Evolutionary conservation across 2,113 vertebrate species (phyloP).

Genomic region (Centropus bengalensis): DNA sequence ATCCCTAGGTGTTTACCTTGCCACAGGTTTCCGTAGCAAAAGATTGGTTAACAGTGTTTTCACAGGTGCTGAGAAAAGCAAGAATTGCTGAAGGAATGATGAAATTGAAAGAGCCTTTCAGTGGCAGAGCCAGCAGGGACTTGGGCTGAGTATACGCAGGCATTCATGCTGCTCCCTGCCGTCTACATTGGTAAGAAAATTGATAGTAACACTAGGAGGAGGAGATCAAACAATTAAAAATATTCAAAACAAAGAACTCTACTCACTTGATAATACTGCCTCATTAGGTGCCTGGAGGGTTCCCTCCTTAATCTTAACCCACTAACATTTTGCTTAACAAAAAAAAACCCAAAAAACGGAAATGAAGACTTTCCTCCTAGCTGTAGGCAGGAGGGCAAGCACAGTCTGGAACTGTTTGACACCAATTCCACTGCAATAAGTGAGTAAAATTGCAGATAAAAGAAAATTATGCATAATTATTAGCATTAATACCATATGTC

Average conservation of each 20-base stretch:
- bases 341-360: neutral
- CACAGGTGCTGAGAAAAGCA: neutral
- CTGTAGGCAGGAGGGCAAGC: neutral
- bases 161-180: neutral
- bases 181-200: neutral
- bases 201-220: neutral
- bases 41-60: neutral
- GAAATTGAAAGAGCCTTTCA: neutral
- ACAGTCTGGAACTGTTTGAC: neutral
- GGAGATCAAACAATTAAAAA: neutral
- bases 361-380: neutral
- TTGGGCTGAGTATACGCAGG: neutral
- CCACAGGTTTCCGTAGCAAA: neutral
- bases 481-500: neutral
- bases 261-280: neutral
- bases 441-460: neutral
- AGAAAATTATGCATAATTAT: neutral
- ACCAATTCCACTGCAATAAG: neutral
- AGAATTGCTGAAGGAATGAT: neutral
- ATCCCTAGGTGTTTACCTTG: neutral
- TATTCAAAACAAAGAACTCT: neutral
- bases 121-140: neutral
- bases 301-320: neutral
- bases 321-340: neutral
- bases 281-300: rapidly evolving